Evolutionary conservation across 2,113 vertebrate species (phyloP).

Genomic region (Herpailurus yagouaroundi): DNA sequence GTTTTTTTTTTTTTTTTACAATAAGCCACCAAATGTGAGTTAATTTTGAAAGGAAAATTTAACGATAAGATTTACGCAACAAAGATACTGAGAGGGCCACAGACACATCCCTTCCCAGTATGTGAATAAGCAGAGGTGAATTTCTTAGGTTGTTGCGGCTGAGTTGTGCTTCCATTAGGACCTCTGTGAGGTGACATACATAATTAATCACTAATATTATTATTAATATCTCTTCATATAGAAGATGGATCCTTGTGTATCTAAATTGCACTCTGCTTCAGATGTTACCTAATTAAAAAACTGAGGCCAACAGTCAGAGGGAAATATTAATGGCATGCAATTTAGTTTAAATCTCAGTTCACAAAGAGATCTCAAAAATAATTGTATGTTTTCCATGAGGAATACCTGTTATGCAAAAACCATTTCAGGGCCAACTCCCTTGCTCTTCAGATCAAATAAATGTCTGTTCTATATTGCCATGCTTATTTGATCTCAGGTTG

Average conservation of each 20-base stretch:
- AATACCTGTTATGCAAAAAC: conserved; percentile 80
- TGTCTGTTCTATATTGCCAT: conserved; percentile 72
- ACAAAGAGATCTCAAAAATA: conserved; percentile 81
- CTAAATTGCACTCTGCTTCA: conserved; percentile 77
- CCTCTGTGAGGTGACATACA: conserved; percentile 80
- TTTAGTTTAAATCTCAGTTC: conserved; percentile 83
- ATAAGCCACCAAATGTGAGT: neutral
- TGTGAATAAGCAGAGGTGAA: conserved; percentile 53
- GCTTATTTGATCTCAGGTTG: conserved; percentile 46
- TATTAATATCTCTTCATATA: conserved; percentile 83
- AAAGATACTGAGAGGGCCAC: neutral
- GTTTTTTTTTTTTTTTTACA: neutral
- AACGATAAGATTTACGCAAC: conserved; percentile 48
- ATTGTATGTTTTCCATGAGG: conserved; percentile 79
- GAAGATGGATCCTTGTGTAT: conserved; percentile 82
- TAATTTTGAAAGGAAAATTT: conserved; percentile 54
- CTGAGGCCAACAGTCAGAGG: conserved; percentile 75
- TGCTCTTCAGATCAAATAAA: conserved; percentile 74
- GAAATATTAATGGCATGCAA: conserved; percentile 83
- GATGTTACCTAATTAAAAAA: conserved; percentile 84
- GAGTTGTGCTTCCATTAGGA: conserved; percentile 73
- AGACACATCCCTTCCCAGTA: neutral
- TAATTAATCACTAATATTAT: conserved; percentile 86
- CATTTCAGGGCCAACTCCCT: conserved; percentile 69
- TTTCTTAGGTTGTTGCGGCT: conserved; percentile 59